Conservation (phyloP, 2,888 invertebrate genomes). For the Dinocampus coccinellae region DNA sequence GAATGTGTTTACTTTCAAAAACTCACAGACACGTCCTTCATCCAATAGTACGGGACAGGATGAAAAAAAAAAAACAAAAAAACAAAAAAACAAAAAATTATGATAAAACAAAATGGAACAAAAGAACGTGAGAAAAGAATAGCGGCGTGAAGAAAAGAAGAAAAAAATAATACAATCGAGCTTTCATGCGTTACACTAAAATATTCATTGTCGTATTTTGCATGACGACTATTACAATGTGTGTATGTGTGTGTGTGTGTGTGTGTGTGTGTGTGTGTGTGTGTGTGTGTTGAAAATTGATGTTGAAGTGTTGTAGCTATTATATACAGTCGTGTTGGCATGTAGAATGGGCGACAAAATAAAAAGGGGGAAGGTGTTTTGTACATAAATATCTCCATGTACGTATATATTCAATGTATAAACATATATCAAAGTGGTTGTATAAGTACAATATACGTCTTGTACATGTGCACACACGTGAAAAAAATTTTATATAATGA, state of each 20-base stretch:
- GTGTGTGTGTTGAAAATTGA: slow-evolving; percentile 20
- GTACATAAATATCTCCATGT: slow-evolving; percentile 38
- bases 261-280: slow-evolving; percentile 38
- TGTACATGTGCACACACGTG: too few species aligned
- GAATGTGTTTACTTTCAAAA: too few species aligned
- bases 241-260: slow-evolving; percentile 33
- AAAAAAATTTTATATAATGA: too few species aligned
- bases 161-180: slow-evolving; percentile 38
- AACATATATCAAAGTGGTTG: too few species aligned
- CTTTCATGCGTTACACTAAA: slow-evolving; percentile 58
- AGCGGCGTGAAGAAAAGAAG: slow-evolving; percentile 7
- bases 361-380: slow-evolving; percentile 22
- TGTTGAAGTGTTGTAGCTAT: slow-evolving; percentile 3
- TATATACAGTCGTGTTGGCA: slow-evolving; percentile 17
- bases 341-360: slow-evolving; percentile 19
- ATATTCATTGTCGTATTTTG: slow-evolving; percentile 59
- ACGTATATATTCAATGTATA: too few species aligned
- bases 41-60: neutral
- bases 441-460: too few species aligned
- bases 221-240: slow-evolving; percentile 37
- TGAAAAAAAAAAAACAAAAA: neutral
- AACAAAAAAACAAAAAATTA: too few species aligned
- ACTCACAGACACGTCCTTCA: neutral
- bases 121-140: slow-evolving; percentile 16
- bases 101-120: slow-evolving; percentile 1